Evolutionary conservation across 1,140 invertebrate species (phyloP).

Genomic region (Ctenoplectra terminalis): DNA sequence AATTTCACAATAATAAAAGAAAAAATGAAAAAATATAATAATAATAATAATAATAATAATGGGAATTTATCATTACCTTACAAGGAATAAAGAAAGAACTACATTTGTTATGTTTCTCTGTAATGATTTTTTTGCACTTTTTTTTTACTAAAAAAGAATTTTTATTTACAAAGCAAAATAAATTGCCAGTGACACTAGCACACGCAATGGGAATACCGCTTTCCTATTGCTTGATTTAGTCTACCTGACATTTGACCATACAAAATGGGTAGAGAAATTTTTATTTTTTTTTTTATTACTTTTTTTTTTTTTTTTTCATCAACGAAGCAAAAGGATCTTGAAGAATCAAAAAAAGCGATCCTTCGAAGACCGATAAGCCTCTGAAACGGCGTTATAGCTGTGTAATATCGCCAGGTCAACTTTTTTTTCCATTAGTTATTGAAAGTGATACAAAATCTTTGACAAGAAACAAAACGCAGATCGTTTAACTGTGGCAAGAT

Average conservation of each 20-base stretch:
- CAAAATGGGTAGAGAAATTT: constrained; percentile 49
- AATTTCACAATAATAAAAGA: not conserved
- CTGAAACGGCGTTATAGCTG: constrained; percentile 5
- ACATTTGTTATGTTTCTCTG: constrained; percentile 11
- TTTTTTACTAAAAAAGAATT: constrained; percentile 53
- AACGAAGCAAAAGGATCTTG: constrained; percentile 45
- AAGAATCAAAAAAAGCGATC: constrained; percentile 39
- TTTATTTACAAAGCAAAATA: constrained; percentile 61
- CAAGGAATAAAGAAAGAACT: constrained; percentile 26
- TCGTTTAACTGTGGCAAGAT: constrained; percentile 38
- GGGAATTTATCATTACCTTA: not conserved
- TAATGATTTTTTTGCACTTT: constrained; percentile 22
- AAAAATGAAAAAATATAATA: not conserved
- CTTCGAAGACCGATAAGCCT: constrained; percentile 36
- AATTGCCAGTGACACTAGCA: constrained; percentile 38
- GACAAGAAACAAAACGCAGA: constrained; percentile 35
- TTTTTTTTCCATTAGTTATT: not conserved
- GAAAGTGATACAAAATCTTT: constrained; percentile 28
- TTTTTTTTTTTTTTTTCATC: constrained; percentile 1
- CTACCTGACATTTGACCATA: constrained; percentile 36
- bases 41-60: not conserved
- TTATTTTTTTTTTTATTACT: no score
- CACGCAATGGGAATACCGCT: constrained; percentile 57
- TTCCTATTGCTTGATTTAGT: constrained; percentile 53
- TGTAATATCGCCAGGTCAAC: constrained; percentile 29